Evolutionary conservation across 1,140 invertebrate species (phyloP).

Genomic region (Adoxophyes honmai): DNA sequence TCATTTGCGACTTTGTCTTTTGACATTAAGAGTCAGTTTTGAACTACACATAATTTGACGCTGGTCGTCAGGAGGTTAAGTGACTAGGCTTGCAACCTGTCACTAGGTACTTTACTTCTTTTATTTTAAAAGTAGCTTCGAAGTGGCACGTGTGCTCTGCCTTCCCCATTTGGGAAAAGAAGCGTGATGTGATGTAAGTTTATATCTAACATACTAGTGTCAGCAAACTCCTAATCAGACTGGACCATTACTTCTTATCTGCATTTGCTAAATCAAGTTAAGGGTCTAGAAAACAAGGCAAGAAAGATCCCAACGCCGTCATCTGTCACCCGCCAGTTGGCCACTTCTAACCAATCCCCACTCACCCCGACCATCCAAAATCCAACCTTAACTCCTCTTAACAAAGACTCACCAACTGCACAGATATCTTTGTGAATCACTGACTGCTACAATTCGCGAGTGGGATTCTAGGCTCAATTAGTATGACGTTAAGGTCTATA

Average conservation of each 20-base stretch:
- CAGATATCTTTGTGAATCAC: background rate
- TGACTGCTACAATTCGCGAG: background rate
- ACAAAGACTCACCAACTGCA: background rate
- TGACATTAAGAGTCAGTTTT: too few species aligned
- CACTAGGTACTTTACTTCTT: too few species aligned
- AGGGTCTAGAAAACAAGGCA: slow-evolving; percentile 9
- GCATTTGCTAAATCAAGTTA: slow-evolving; percentile 2
- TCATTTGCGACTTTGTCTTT: too few species aligned
- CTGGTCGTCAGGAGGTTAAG: too few species aligned
- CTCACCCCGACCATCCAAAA: background rate
- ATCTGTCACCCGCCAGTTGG: slow-evolving; percentile 5
- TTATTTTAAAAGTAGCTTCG: background rate
- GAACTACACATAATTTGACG: too few species aligned
- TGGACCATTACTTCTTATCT: background rate
- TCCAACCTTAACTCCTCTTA: background rate
- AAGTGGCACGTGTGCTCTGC: too few species aligned
- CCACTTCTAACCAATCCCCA: background rate
- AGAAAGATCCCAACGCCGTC: slow-evolving; percentile 2
- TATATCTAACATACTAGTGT: background rate
- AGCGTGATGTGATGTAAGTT: background rate
- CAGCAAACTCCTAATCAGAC: background rate
- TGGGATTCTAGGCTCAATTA: background rate
- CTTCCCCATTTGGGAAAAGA: too few species aligned
- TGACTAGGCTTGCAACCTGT: too few species aligned
- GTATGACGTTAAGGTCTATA: background rate